Evolutionary conservation across 2,113 vertebrate genomes (phyloP).

Genomic region (Arothron firmamentum): DNA sequence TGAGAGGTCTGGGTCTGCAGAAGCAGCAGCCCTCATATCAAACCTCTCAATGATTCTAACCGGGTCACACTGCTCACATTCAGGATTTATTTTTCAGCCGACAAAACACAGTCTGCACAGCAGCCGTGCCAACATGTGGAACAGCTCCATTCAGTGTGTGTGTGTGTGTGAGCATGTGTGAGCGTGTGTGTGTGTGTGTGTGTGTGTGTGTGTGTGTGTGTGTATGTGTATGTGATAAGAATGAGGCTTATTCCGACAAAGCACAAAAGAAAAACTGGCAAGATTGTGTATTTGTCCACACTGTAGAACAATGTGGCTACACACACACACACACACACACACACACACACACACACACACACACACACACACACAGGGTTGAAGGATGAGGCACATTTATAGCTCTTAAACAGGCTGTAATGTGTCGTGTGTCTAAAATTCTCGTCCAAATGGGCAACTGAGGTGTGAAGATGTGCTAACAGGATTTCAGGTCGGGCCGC

Average conservation of each 20-base stretch:
- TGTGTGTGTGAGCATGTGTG: neutral
- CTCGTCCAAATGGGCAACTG: conserved; percentile 49
- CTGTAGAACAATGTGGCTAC: conserved; percentile 53
- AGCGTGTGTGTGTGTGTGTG: too few species aligned
- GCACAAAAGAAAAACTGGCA: conserved; percentile 52
- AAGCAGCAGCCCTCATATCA: conserved; percentile 28
- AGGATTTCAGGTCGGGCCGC: too few species aligned
- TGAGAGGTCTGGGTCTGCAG: conserved; percentile 22
- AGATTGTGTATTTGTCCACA: conserved; percentile 32
- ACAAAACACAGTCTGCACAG: conserved; percentile 16
- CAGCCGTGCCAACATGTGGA: too few species aligned
- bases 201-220: too few species aligned
- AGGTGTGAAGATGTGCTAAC: conserved; percentile 31
- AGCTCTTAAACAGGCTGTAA: conserved; percentile 30
- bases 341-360: too few species aligned
- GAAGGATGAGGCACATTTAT: too few species aligned
- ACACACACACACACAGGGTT: too few species aligned
- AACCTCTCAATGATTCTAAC: conserved; percentile 54
- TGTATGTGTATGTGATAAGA: conserved; percentile 25
- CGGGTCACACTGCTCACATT: conserved; percentile 39
- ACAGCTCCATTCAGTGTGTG: too few species aligned
- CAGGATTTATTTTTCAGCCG: conserved; percentile 40
- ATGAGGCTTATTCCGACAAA: conserved; percentile 44
- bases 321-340: conserved; percentile 35
- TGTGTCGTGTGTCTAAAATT: conserved; percentile 33